Evolutionary conservation across 2,797 vertebrate genomes (phyloP).

Genomic region (Esox masquinongy): DNA sequence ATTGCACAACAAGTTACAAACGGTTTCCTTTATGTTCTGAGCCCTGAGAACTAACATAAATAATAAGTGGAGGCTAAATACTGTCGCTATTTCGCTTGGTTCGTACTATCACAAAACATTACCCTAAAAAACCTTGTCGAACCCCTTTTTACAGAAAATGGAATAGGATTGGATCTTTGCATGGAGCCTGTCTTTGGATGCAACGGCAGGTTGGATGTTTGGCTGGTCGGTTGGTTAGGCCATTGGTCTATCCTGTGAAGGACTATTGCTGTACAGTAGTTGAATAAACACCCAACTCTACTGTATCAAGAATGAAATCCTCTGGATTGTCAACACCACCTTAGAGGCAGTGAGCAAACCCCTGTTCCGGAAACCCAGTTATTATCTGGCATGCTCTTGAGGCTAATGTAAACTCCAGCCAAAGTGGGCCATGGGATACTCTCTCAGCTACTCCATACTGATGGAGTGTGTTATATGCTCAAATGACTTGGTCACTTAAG

Average conservation of each 20-base stretch:
- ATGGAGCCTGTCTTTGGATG: background rate
- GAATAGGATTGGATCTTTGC: background rate
- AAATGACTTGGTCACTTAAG: background rate
- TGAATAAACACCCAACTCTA: constrained; percentile 51
- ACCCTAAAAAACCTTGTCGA: background rate
- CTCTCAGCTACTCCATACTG: background rate
- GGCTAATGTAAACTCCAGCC: constrained; percentile 45
- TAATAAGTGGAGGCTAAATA: background rate
- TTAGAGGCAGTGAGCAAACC: constrained; percentile 43
- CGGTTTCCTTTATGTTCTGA: background rate
- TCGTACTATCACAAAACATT: background rate
- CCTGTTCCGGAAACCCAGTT: constrained; percentile 46
- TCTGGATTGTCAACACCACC: constrained; percentile 56
- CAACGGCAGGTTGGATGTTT: background rate
- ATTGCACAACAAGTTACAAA: background rate
- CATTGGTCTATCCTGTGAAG: background rate
- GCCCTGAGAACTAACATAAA: background rate
- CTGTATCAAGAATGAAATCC: constrained; percentile 57
- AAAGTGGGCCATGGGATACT: constrained; percentile 23
- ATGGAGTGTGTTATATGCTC: background rate
- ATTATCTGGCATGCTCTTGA: constrained; percentile 49
- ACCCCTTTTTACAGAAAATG: background rate
- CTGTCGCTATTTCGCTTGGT: background rate
- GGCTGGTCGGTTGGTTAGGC: background rate
- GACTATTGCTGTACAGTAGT: background rate